Evolutionary conservation across 2,113 vertebrate genomes (phyloP).

Genomic region (Accipiter virgatus): DNA sequence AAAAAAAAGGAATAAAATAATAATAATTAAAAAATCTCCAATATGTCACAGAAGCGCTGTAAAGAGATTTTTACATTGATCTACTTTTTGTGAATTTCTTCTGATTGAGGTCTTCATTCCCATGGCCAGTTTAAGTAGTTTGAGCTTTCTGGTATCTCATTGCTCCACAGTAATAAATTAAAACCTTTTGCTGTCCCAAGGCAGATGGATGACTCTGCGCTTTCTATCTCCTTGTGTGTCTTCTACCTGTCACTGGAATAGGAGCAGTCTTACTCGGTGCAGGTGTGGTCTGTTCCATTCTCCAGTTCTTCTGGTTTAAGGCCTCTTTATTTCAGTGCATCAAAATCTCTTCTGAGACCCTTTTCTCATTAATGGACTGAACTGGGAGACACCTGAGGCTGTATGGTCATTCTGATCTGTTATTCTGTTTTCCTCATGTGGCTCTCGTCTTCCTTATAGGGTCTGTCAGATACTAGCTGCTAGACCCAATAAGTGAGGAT

Average conservation of each 20-base stretch:
- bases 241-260: neutral
- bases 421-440: neutral
- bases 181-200: neutral
- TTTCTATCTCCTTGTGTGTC: neutral
- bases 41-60: neutral
- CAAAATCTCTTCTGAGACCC: neutral
- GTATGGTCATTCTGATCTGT: neutral
- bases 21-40: neutral
- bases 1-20: neutral
- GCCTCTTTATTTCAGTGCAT: neutral
- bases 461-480: neutral
- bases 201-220: neutral
- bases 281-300: neutral
- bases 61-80: neutral
- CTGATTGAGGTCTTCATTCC: neutral
- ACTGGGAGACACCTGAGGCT: neutral
- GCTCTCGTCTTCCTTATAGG: rapidly evolving
- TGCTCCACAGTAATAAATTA: neutral
- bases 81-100: neutral
- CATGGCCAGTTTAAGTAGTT: neutral
- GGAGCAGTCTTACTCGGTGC: neutral
- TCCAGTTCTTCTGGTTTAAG: neutral
- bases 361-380: neutral
- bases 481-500: neutral
- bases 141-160: neutral